Conservation (phyloP, 2,888 invertebrate genomes). For the Tuberolachnus salignus region DNA sequence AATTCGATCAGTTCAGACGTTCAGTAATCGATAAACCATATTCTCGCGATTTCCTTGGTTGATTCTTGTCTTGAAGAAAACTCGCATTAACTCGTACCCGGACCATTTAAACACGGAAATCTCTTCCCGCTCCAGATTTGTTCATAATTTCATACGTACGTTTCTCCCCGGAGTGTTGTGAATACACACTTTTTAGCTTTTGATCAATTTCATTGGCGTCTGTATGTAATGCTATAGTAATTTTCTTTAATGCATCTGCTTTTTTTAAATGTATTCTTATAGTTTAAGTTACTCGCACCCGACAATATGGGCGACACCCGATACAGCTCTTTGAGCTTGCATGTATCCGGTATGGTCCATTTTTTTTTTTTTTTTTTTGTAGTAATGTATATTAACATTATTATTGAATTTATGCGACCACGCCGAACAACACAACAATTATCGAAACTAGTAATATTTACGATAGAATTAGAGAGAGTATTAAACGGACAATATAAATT, state of each 20-base stretch:
- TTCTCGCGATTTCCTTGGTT: neutral
- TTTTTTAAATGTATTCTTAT: neutral
- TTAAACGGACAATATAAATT: too few relatives aligned
- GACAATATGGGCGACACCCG: neutral
- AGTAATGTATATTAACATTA: neutral
- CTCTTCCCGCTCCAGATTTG: constrained; percentile 10
- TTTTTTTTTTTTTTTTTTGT: too few relatives aligned
- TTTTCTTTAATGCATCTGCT: neutral
- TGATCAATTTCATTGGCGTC: neutral
- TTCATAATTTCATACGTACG: neutral
- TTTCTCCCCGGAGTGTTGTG: neutral
- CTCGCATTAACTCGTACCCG: neutral
- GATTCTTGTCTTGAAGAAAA: neutral
- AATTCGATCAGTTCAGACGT: too few relatives aligned
- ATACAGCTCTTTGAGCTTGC: too few relatives aligned
- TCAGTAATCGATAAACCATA: neutral
- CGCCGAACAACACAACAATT: too few relatives aligned
- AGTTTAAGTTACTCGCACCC: neutral
- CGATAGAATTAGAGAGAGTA: too few relatives aligned
- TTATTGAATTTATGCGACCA: too few relatives aligned
- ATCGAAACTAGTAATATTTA: too few relatives aligned
- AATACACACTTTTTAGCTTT: neutral
- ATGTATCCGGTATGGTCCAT: too few relatives aligned
- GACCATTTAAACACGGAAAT: neutral
- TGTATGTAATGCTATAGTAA: neutral